Evolutionary conservation across 2,113 vertebrate genomes (phyloP), one percentile per base, ranked within the genome.

Genomic region (Lynx canadensis): DNA sequence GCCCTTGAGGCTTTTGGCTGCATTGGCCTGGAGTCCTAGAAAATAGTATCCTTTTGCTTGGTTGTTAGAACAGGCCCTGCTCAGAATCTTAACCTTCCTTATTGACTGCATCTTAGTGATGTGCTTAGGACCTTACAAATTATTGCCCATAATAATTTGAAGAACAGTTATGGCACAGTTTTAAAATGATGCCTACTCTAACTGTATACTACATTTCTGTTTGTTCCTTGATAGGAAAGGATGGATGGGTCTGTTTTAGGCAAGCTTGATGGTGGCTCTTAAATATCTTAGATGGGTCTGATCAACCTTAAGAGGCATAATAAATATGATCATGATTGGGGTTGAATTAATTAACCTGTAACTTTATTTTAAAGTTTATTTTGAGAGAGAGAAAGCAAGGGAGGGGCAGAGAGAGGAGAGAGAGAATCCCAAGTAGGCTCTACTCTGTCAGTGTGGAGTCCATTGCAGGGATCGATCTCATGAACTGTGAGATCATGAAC

Each of bases 281-380:
- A 85, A 57, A 45, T 88, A 14, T 91, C 74, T 90, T 76, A 18
- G 33, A 45, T 84, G 65, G 27, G 48, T 96, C 66, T 94, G 45
- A 87, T 95, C 41, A 50, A 31, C 52, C 52, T 87, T 83, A 91
- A 91, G 74, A 83, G 65, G 52, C 55, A 19, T 78, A 68, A 38
- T 88, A 87, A 74, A 63, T 92, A 45, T 86, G n/a, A 60, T 76
- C 85, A 52, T 90, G n/a, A 82, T 83, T 91, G 94, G 68, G 50
- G 45, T 92, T 92, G 50, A 83, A 71, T 48, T 91, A 82, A 86
- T 63, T 95, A 94, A 78, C 36, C 60, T 90, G 25, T 68, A 78
- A 60, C 21, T 60, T 60, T 50, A 50, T 50, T 50, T 50, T 60
- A 60, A 23, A 60, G 57, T 60, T 60, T 60, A 60, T 60, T 60